Evolutionary conservation across 2,888 invertebrate species (phyloP).

Genomic region (Sarcophaga subvicina): DNA sequence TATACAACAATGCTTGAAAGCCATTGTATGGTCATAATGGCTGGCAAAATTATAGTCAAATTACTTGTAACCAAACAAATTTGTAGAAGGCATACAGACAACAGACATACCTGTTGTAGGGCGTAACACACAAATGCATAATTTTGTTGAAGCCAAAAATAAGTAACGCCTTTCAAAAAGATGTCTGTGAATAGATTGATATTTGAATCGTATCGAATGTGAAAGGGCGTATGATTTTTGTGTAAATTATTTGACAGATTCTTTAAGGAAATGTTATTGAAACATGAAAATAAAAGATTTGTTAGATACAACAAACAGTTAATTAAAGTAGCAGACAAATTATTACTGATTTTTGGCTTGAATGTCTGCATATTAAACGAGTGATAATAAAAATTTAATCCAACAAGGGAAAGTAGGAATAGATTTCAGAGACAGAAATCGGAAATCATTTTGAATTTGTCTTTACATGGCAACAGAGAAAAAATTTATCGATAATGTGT

Average conservation of each 20-base stretch:
- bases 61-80: slow-evolving; percentile 31
- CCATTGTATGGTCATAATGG: neutral
- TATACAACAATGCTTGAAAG: neutral
- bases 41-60: slow-evolving; percentile 43
- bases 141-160: slow-evolving; percentile 44
- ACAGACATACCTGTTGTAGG: slow-evolving; percentile 39
- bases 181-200: slow-evolving; percentile 47
- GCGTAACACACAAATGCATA: slow-evolving; percentile 58
- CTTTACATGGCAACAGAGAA: too few species aligned
- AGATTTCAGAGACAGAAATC: too few species aligned
- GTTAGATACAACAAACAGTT: neutral
- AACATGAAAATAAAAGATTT: neutral
- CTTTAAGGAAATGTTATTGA: slow-evolving; percentile 15
- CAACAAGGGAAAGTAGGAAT: too few species aligned
- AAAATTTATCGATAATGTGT: too few species aligned
- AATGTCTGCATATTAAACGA: neutral
- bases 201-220: slow-evolving; percentile 21
- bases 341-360: neutral
- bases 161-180: slow-evolving; percentile 49
- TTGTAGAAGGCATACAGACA: neutral
- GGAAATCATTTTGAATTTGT: too few species aligned
- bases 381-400: neutral
- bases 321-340: slow-evolving; percentile 1
- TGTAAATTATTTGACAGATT: slow-evolving; percentile 38
- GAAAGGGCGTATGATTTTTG: slow-evolving; percentile 34